phyloP scores from a whole-genome alignment of 2,888 invertebrate species.

The Zygogramma bicolorata region DNA sequence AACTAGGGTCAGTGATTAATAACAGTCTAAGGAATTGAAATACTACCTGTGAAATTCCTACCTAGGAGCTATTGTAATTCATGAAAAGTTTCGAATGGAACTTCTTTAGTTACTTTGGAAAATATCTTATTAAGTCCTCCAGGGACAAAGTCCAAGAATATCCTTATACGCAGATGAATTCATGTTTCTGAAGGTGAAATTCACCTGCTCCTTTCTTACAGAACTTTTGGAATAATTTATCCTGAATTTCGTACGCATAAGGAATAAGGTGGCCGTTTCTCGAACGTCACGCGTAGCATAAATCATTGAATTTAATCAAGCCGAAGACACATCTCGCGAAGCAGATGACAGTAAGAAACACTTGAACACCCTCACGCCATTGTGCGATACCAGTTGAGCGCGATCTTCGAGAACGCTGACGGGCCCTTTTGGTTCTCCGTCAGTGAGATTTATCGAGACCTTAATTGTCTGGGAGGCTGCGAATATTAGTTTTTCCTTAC shows the following conservation, averaged over 20 bases:
- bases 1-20: too few species aligned
- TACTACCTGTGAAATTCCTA: too few species aligned
- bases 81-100: too few species aligned
- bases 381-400: neutral
- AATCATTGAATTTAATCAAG: conserved; percentile 17
- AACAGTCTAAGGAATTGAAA: too few species aligned
- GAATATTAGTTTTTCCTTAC: neutral
- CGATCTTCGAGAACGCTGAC: neutral
- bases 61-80: too few species aligned
- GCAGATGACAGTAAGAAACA: neutral
- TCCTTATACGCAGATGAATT: too few species aligned
- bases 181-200: too few species aligned
- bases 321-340: neutral
- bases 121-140: too few species aligned
- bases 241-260: neutral
- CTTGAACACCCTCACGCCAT: neutral
- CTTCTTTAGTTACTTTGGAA: too few species aligned
- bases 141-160: too few species aligned
- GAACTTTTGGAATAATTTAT: neutral
- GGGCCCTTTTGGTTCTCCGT: neutral
- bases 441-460: neutral
- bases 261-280: neutral
- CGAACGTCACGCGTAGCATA: conserved; percentile 11
- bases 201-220: too few species aligned
- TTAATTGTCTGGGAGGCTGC: neutral